phyloP scores from a whole-genome alignment of 2,113 vertebrate species.

The Oriolus oriolus region DNA sequence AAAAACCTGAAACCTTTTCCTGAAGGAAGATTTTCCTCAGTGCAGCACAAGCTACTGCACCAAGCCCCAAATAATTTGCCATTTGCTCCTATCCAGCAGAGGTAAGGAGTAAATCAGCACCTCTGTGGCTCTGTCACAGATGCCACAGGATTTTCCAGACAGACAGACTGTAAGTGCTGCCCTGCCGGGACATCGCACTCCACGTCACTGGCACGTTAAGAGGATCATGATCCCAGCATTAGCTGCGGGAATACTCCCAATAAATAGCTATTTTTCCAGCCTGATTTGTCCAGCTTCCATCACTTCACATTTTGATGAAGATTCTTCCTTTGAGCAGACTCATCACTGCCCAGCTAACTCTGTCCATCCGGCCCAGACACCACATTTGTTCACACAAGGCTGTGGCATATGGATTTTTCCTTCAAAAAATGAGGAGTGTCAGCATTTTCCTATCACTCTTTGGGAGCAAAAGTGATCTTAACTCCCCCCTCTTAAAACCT shows the following conservation, averaged over 20 bases:
- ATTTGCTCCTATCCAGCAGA: not conserved
- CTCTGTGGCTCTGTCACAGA: not conserved
- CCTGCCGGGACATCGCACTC: not conserved
- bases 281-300: not conserved
- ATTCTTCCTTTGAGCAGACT: not conserved
- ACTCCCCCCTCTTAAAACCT: not conserved
- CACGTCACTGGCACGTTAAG: rapidly evolving
- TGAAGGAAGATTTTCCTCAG: not conserved
- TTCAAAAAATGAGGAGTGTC: not conserved
- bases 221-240: not conserved
- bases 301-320: not conserved
- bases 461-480: not conserved
- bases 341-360: not conserved
- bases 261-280: not conserved
- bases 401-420: not conserved
- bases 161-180: not conserved
- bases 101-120: not conserved
- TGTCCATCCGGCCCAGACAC: not conserved
- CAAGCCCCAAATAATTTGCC: not conserved
- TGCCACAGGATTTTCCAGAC: not conserved
- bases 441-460: not conserved
- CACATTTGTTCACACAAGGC: not conserved
- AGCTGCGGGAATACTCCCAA: not conserved
- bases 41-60: not conserved
- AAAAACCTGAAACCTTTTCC: not conserved